phyloP scores from a whole-genome alignment of 2,888 invertebrate genomes.

The Rhingia rostrata region DNA sequence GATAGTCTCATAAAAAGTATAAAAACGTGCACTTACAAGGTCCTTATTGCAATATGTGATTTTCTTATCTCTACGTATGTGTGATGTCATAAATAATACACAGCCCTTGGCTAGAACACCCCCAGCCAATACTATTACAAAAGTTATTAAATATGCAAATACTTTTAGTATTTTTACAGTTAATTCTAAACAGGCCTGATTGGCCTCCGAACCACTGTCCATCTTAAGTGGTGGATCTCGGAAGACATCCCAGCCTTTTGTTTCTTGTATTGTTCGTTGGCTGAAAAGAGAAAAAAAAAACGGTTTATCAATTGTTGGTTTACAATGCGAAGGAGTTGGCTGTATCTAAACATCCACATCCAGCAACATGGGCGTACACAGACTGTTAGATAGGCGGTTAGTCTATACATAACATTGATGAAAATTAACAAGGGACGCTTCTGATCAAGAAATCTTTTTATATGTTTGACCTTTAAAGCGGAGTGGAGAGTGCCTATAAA shows the following conservation, averaged over 20 bases:
- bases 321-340: not conserved
- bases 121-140: conserved; percentile 91
- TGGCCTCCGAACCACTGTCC: conserved; percentile 94
- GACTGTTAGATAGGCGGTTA: no score
- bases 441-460: no score
- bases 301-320: not conserved
- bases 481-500: no score
- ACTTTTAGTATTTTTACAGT: conserved; percentile 93
- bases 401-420: no score
- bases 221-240: conserved; percentile 94
- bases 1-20: not conserved
- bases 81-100: conserved; percentile 95
- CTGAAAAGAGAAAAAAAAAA: conserved; percentile 82
- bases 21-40: conserved; percentile 85
- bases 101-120: conserved; percentile 95
- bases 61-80: conserved; percentile 89
- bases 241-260: conserved; percentile 98
- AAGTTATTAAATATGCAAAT: conserved; percentile 92
- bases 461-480: no score
- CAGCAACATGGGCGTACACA: no score
- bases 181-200: conserved; percentile 92
- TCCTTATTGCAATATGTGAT: conserved; percentile 93
- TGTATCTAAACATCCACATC: no score
- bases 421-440: no score
- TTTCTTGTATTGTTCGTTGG: conserved; percentile 92